Conservation (phyloP, 2,888 invertebrate genomes). For the Parascotia fuliginaria region DNA sequence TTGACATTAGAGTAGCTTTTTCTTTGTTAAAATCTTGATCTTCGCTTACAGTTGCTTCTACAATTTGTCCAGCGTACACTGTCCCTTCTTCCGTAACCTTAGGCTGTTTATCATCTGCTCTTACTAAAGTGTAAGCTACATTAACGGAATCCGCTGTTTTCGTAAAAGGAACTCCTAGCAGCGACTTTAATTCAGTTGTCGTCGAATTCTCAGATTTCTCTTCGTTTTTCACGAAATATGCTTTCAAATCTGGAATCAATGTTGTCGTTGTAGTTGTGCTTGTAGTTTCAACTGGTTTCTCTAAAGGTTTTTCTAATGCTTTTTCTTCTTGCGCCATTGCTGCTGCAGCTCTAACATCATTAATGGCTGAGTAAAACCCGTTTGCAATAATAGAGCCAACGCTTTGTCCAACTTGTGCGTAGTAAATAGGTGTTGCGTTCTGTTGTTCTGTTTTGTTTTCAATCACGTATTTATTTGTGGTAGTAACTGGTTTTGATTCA, state of each 20-base stretch:
- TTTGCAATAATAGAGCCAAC: conserved; percentile 69
- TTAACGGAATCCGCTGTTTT: conserved; percentile 70
- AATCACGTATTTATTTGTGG: conserved; percentile 64
- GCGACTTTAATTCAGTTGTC: conserved; percentile 60
- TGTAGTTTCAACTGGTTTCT: conserved; percentile 44
- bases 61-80: conserved; percentile 75
- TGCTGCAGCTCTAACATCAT: conserved; percentile 87
- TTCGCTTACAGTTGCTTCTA: conserved; percentile 75
- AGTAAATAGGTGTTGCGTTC: conserved; percentile 75
- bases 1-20: conserved; percentile 62
- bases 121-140: conserved; percentile 71
- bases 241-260: conserved; percentile 56
- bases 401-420: conserved; percentile 76
- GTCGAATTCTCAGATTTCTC: conserved; percentile 57
- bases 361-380: conserved; percentile 86
- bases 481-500: conserved; percentile 62
- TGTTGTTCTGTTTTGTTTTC: conserved; percentile 61
- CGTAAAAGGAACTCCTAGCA: conserved; percentile 67
- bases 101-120: conserved; percentile 63
- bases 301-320: conserved; percentile 71
- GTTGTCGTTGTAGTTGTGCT: conserved; percentile 48
- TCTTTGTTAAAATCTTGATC: conserved; percentile 75
- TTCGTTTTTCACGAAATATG: conserved; percentile 59
- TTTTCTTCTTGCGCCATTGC: conserved; percentile 86
- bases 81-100: conserved; percentile 66